phyloP scores from a whole-genome alignment of 2,888 invertebrate species.

The Luffia ferchaultella region DNA sequence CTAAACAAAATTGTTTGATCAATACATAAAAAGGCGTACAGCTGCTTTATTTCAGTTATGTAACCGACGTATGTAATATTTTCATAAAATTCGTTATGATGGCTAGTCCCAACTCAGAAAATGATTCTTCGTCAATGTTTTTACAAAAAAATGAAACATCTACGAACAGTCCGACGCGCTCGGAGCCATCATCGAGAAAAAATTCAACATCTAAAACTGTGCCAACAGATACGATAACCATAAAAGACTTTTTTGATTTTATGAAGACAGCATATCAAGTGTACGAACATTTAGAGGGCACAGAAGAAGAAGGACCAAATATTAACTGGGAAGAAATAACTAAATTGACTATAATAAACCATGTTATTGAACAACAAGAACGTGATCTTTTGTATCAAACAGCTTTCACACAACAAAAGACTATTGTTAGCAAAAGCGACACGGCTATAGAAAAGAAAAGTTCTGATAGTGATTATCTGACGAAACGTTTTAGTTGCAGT shows the following conservation, averaged over 20 bases:
- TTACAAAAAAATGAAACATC: constrained; percentile 31
- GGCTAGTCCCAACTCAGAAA: constrained; percentile 41
- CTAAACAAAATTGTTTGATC: constrained; percentile 28
- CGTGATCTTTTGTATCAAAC: constrained; percentile 47
- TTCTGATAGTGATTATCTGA: constrained; percentile 21
- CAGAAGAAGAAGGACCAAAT: constrained; percentile 45
- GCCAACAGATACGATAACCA: constrained; percentile 69
- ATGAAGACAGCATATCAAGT: constrained; percentile 78
- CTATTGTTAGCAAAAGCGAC: constrained; percentile 45
- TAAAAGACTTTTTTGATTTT: constrained; percentile 76
- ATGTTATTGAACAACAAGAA: constrained; percentile 52
- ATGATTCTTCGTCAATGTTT: constrained; percentile 46
- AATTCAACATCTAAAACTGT: constrained; percentile 27
- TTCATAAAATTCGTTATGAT: constrained; percentile 22
- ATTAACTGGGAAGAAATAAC: constrained; percentile 62
- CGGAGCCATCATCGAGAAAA: constrained; percentile 27
- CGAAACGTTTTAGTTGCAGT: constrained; percentile 44
- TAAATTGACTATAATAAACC: constrained; percentile 53
- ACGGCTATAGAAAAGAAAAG: constrained; percentile 33
- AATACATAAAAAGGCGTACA: constrained; percentile 16
- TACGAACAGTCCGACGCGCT: constrained; percentile 27
- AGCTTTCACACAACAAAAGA: constrained; percentile 32
- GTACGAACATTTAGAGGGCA: constrained; percentile 51
- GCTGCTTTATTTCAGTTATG: background rate
- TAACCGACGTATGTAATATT: background rate